Percentiles rank a stretch among this genome's conserved stretches.
Evolutionary conservation across 2,113 vertebrate species (phyloP).

Genomic region (Sander vitreus): DNA sequence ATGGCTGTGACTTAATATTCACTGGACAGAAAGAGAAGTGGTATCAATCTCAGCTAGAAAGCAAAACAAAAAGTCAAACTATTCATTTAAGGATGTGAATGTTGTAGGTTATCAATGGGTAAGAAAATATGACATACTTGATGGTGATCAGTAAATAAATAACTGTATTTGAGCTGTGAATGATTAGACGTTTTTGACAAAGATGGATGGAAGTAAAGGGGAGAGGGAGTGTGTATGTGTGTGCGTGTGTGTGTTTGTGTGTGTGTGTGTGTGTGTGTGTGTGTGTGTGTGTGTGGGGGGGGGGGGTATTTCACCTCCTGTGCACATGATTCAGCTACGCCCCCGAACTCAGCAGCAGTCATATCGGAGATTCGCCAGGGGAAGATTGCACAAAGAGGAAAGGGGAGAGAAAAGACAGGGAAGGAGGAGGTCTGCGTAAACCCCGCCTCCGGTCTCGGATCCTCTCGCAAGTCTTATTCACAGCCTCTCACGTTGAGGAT

Average conservation of each 20-base stretch:
- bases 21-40: too few species aligned
- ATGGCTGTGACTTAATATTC: neutral
- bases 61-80: neutral
- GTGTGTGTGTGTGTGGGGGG: too few species aligned
- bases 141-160: neutral
- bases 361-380: constrained; percentile 41
- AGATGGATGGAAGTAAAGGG: neutral
- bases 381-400: constrained; percentile 58
- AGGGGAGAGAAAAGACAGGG: constrained; percentile 45
- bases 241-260: too few species aligned
- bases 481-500: constrained; percentile 69
- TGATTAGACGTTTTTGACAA: neutral
- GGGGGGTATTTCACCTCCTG: neutral
- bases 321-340: constrained; percentile 47
- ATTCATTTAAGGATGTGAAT: neutral
- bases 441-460: constrained; percentile 74
- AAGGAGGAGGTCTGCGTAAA: constrained; percentile 61
- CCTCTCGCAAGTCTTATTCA: constrained; percentile 74
- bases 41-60: neutral
- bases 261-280: too few species aligned
- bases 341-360: constrained; percentile 43
- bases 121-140: neutral
- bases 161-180: neutral
- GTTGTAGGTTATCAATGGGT: neutral
- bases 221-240: too few species aligned